Base-by-base conservation (phyloP, 2,113 vertebrate species). In the Pantherophis guttatus region DNA sequence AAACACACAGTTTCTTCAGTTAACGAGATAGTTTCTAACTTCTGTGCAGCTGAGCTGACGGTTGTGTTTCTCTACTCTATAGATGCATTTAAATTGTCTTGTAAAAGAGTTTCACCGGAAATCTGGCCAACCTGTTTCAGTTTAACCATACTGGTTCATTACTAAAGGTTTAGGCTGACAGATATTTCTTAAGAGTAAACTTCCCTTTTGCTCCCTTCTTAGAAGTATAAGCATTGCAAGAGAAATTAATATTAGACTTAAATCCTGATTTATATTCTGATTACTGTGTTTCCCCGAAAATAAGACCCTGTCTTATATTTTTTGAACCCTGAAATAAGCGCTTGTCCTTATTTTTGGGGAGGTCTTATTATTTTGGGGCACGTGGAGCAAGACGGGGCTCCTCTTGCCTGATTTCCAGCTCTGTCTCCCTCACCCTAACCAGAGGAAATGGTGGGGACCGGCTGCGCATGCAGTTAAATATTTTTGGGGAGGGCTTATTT, bases 141-240 rank as follows among this genome's bases (percentile, higher is more conserved):
- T n/a, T 58, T 86, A 48, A 5, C 33, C 2, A 12, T 50, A 33
- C 39, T 0, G 87, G 90, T 15, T 90, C 26, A 39, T 91, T 54
- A 21, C 70, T 90, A 75, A 91, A 21, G 50, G 50, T 33, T 62
- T 39, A 94, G 91, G 15, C 89, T 91, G 90, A 29, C 48, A 17
- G 44, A 48, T 93, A 53, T 52, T 96, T 96, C 95, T 92, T 93
- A 95, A 95, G 93, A 94, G 26, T 59, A 86, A 1, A 87, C 87
- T 55, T 57, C 24, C 8, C 62, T 85, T 44, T 54, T 54, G 48
- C n/a, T 55, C 24, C 39, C 24, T 11, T 53, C 1, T 58, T 3
- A 85, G 8, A 19, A 33, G 15, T 90, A 39, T 65, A 59, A 86
- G 7, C 33, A 55, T 52, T 17, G 26, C 44, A 86, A 26, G 70